Conservation (phyloP, 2,888 invertebrate species). For the Oasisia sp. region DNA sequence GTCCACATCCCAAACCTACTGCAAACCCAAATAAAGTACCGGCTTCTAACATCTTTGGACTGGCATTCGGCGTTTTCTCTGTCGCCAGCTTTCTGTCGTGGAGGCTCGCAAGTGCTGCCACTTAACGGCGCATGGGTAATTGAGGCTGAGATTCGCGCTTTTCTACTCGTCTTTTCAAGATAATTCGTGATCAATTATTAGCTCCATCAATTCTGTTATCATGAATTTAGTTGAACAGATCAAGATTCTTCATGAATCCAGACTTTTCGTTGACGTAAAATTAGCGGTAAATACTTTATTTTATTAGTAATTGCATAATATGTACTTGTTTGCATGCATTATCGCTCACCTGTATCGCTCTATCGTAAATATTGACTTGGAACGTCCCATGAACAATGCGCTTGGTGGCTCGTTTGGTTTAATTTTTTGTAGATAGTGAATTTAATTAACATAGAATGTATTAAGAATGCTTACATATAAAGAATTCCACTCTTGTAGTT, state of each 20-base stretch:
- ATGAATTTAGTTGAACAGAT: constrained; percentile 70
- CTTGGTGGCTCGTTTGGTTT: no score
- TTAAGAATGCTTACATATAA: no score
- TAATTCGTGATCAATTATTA: neutral
- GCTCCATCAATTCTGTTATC: neutral
- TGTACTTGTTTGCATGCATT: neutral
- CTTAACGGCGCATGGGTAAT: no score
- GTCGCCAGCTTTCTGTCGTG: neutral
- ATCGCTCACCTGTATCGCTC: neutral
- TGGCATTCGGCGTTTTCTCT: neutral
- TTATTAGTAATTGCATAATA: neutral
- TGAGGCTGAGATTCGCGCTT: neutral
- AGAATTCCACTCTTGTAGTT: no score
- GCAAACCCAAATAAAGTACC: constrained; percentile 26
- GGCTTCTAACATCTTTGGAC: constrained; percentile 1
- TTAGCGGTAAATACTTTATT: constrained; percentile 71
- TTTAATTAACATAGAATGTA: no score
- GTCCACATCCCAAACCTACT: constrained; percentile 31
- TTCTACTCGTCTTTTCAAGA: neutral
- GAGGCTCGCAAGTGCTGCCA: no score
- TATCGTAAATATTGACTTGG: no score
- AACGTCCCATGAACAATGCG: no score
- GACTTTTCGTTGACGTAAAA: constrained; percentile 78
- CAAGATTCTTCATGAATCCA: constrained; percentile 75
- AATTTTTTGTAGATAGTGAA: no score